Percentiles rank a stretch among this genome's conserved stretches.
phyloP scores from a whole-genome alignment of 2,888 invertebrate genomes.

The Mythimna ferrago region DNA sequence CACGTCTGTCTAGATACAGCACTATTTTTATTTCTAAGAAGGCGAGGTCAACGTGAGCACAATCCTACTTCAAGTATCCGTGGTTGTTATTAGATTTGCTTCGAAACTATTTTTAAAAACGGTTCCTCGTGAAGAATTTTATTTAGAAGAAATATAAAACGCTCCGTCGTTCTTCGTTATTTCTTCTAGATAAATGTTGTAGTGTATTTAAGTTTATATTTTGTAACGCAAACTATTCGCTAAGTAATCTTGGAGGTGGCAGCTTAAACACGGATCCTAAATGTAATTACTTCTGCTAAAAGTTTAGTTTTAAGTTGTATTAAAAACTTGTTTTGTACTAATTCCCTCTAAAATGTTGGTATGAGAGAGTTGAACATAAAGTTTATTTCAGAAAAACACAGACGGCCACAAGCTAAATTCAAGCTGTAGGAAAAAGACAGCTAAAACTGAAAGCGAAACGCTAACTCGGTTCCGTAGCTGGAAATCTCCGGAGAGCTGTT shows the following conservation, averaged over 20 bases:
- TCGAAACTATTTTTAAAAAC: slow-evolving; percentile 69
- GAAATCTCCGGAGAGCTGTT: slow-evolving; percentile 86
- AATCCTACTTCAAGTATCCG: slow-evolving; percentile 72
- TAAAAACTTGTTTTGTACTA: slow-evolving; percentile 52
- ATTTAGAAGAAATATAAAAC: slow-evolving; percentile 65
- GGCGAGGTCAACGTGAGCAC: slow-evolving; percentile 75
- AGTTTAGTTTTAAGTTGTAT: slow-evolving; percentile 36
- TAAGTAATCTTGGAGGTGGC: slow-evolving; percentile 11
- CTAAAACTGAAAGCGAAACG: slow-evolving; percentile 80
- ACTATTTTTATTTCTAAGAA: slow-evolving; percentile 74
- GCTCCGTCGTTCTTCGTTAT: slow-evolving; percentile 48
- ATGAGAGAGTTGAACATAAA: slow-evolving; percentile 69
- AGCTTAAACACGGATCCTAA: slow-evolving; percentile 7
- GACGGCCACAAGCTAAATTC: slow-evolving; percentile 79
- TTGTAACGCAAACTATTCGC: slow-evolving; percentile 12
- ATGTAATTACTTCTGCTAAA: slow-evolving; percentile 31
- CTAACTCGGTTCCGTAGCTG: slow-evolving; percentile 82
- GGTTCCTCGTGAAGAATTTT: slow-evolving; percentile 57
- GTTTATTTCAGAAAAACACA: slow-evolving; percentile 77
- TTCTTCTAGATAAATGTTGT: slow-evolving; percentile 33
- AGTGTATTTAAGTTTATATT: slow-evolving; percentile 37
- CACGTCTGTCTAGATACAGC: slow-evolving; percentile 74
- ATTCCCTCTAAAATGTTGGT: slow-evolving; percentile 61
- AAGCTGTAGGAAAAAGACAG: slow-evolving; percentile 79
- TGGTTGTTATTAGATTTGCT: slow-evolving; percentile 77